Conservation (phyloP, 2,888 invertebrate species). For the Xestoiulus laeticollis region DNA sequence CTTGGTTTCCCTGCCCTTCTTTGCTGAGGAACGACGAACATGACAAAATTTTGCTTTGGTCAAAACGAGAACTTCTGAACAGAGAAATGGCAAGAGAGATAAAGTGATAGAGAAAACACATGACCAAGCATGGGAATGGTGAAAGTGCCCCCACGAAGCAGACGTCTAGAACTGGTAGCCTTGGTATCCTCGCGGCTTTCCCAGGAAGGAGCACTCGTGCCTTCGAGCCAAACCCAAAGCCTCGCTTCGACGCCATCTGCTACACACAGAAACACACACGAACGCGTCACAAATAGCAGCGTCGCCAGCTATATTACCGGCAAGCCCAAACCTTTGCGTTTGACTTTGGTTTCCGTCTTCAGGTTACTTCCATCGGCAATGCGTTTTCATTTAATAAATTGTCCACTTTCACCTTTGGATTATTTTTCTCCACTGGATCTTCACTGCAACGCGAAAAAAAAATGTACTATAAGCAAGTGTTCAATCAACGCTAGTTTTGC, state of each 20-base stretch:
- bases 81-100: slow-evolving; percentile 45
- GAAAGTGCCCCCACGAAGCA: slow-evolving; percentile 42
- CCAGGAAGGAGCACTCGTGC: not conserved
- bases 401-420: slow-evolving; percentile 56
- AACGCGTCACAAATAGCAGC: slow-evolving; percentile 47
- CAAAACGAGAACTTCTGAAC: slow-evolving; percentile 40
- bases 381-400: slow-evolving; percentile 63
- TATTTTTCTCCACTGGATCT: slow-evolving; percentile 52
- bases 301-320: slow-evolving; percentile 11
- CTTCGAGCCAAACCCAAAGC: slow-evolving; percentile 1
- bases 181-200: not conserved
- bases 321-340: slow-evolving; percentile 45
- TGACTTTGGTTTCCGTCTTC: slow-evolving; percentile 60
- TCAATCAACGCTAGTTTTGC: not conserved
- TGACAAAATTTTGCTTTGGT: slow-evolving; percentile 31
- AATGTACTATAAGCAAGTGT: not conserved
- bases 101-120: slow-evolving; percentile 47
- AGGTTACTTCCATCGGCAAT: slow-evolving; percentile 73
- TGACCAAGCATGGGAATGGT: slow-evolving; percentile 52
- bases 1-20: not conserved
- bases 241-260: slow-evolving; percentile 27
- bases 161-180: slow-evolving; percentile 22
- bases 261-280: slow-evolving; percentile 40
- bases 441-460: slow-evolving; percentile 52
- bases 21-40: slow-evolving; percentile 41